Percentiles rank a stretch among this genome's conserved stretches.
phyloP scores from a whole-genome alignment of 2,113 vertebrate species.

The Glaucomys volans region DNA sequence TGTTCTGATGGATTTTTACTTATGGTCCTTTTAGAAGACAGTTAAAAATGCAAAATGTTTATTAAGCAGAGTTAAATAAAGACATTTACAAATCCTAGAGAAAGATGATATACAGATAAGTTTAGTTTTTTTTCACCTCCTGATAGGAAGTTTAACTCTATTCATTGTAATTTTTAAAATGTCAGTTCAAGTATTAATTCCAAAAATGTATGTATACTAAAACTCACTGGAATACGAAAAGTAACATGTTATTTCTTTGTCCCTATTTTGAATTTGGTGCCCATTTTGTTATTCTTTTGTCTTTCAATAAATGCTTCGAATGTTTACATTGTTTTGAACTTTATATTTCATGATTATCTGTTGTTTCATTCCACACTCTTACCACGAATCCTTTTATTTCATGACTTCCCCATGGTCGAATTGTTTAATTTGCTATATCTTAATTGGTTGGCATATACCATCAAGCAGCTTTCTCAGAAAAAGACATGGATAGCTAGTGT shows the following conservation, averaged over 20 bases:
- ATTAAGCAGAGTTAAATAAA: conserved; percentile 54
- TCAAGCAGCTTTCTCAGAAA: conserved; percentile 15
- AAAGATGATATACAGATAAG: not conserved
- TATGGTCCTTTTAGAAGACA: not conserved
- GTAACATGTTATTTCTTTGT: not conserved
- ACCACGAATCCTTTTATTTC: conserved; percentile 60
- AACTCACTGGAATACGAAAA: conserved; percentile 13
- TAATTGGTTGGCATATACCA: conserved; percentile 28
- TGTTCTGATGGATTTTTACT: not conserved
- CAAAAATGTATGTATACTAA: not conserved
- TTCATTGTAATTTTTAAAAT: not conserved
- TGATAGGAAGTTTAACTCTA: not conserved
- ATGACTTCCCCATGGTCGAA: conserved; percentile 7
- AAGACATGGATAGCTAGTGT: conserved; percentile 25
- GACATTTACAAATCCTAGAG: not conserved
- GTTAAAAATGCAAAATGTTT: conserved; percentile 38
- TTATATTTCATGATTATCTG: conserved; percentile 42
- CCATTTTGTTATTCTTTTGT: conserved; percentile 33
- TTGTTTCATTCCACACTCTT: conserved; percentile 18
- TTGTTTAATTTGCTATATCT: conserved; percentile 63
- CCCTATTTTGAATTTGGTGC: not conserved
- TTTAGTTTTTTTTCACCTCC: not conserved
- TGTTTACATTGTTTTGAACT: conserved; percentile 42
- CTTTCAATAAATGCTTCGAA: conserved; percentile 64
- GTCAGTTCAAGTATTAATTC: conserved; percentile 20